phyloP scores from a whole-genome alignment of 1,140 invertebrate species.

The Copidosoma floridanum region DNA sequence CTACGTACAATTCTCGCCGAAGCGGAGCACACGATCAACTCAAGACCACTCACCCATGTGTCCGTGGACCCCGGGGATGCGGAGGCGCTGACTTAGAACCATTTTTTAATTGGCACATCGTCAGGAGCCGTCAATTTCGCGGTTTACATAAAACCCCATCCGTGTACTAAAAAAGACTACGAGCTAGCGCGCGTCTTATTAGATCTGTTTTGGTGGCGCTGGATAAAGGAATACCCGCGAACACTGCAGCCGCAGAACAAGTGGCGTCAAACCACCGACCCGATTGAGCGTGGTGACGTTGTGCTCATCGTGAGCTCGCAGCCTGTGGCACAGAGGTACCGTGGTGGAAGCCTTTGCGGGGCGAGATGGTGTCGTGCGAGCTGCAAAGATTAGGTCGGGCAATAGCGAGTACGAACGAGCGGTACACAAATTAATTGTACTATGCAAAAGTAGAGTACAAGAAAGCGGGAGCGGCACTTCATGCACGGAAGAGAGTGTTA shows the following conservation, averaged over 20 bases:
- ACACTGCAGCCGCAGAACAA: not conserved
- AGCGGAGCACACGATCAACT: not conserved
- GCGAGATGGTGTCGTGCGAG: not conserved
- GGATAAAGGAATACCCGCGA: not conserved
- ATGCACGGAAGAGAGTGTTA: no score
- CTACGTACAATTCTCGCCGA: not conserved
- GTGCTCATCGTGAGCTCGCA: not conserved
- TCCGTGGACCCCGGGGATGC: not conserved
- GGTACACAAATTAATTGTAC: no score
- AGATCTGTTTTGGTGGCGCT: not conserved
- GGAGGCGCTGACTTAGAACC: not conserved
- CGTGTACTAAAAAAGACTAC: not conserved
- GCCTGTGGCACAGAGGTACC: conserved; percentile 3
- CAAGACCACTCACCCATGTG: not conserved
- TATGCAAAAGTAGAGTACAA: no score
- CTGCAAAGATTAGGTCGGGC: no score
- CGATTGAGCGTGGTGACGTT: not conserved
- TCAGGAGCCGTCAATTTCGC: not conserved
- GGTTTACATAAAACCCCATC: not conserved
- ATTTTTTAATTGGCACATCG: not conserved
- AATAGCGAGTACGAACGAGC: no score
- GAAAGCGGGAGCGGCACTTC: no score
- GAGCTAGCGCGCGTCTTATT: not conserved
- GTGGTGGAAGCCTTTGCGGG: not conserved
- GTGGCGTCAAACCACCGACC: not conserved